Percentiles rank a stretch among this genome's conserved stretches.
phyloP scores from a whole-genome alignment of 2,888 invertebrate species.

The Tetheella fluctuosa region DNA sequence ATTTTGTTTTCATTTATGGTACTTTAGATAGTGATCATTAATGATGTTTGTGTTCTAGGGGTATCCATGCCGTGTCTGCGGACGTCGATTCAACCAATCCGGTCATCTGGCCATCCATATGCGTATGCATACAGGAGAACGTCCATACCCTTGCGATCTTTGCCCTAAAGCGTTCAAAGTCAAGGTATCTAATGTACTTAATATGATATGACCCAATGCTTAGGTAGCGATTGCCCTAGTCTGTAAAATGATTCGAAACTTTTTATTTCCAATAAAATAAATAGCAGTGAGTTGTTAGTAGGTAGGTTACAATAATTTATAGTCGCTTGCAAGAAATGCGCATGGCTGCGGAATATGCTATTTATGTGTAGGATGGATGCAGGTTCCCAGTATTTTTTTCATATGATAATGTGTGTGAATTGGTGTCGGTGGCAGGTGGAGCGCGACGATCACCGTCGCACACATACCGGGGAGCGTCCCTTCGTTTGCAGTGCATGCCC shows the following conservation, averaged over 20 bases:
- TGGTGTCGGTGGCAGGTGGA: slow-evolving; percentile 69
- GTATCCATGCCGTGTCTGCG: slow-evolving; percentile 82
- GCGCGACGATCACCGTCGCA: slow-evolving; percentile 81
- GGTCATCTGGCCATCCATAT: slow-evolving; percentile 84
- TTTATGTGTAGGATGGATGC: slow-evolving; percentile 32
- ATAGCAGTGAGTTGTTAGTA: too few species aligned
- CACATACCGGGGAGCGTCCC: slow-evolving; percentile 80
- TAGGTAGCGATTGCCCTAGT: background rate
- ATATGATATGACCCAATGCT: too few species aligned
- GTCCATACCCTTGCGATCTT: slow-evolving; percentile 82
- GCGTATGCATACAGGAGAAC: slow-evolving; percentile 85
- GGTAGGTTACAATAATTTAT: background rate
- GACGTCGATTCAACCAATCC: slow-evolving; percentile 83
- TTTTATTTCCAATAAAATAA: too few species aligned
- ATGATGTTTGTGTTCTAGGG: slow-evolving; percentile 56
- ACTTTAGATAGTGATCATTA: background rate
- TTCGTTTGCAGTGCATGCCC: slow-evolving; percentile 78
- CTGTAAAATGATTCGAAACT: too few species aligned
- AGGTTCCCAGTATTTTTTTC: slow-evolving; percentile 52
- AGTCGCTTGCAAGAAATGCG: slow-evolving; percentile 35
- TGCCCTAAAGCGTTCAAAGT: slow-evolving; percentile 83
- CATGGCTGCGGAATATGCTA: slow-evolving; percentile 34
- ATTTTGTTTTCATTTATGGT: too few species aligned
- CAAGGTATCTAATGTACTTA: slow-evolving; percentile 54
- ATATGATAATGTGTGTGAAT: slow-evolving; percentile 49